Evolutionary conservation across 92 coral and sea anemone species (phyloP).

Genomic region (Siderastrea siderea): DNA sequence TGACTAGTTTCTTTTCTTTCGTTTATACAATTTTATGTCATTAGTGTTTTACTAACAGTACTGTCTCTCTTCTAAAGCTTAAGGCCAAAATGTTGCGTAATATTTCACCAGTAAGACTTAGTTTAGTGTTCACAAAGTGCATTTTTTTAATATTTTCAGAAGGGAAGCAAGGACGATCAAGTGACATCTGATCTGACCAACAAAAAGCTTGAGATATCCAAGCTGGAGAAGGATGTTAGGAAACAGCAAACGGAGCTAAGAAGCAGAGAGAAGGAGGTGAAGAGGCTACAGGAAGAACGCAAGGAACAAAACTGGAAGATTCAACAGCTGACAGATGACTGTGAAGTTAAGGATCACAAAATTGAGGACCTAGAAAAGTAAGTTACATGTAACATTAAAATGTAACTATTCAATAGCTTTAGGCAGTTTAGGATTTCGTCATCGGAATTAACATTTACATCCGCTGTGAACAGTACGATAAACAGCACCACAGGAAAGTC

Average conservation of each 20-base stretch:
- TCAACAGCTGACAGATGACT: slow-evolving; percentile 64
- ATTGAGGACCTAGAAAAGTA: slow-evolving; percentile 91
- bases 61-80: too few relatives aligned
- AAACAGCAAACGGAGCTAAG: slow-evolving; percentile 62
- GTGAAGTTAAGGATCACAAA: slow-evolving; percentile 81
- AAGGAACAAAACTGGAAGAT: slow-evolving; percentile 65
- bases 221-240: slow-evolving; percentile 88
- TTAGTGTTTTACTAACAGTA: too few relatives aligned
- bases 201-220: slow-evolving; percentile 81
- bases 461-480: too few relatives aligned
- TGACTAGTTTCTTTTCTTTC: too few relatives aligned
- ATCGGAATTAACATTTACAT: too few relatives aligned
- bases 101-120: too few relatives aligned
- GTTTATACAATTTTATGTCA: too few relatives aligned
- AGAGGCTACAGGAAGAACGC: slow-evolving; percentile 61
- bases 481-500: too few relatives aligned
- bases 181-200: slow-evolving; percentile 77
- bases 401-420: too few relatives aligned
- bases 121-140: not conserved
- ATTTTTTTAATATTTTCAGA: slow-evolving; percentile 44
- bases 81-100: too few relatives aligned
- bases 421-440: too few relatives aligned
- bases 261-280: slow-evolving; percentile 59
- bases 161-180: slow-evolving; percentile 61
- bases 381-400: too few relatives aligned